Percentiles rank a stretch among this genome's conserved stretches.
phyloP scores from a whole-genome alignment of 1,140 invertebrate genomes.

The Pachyrhynchus sulphureomaculatus region DNA sequence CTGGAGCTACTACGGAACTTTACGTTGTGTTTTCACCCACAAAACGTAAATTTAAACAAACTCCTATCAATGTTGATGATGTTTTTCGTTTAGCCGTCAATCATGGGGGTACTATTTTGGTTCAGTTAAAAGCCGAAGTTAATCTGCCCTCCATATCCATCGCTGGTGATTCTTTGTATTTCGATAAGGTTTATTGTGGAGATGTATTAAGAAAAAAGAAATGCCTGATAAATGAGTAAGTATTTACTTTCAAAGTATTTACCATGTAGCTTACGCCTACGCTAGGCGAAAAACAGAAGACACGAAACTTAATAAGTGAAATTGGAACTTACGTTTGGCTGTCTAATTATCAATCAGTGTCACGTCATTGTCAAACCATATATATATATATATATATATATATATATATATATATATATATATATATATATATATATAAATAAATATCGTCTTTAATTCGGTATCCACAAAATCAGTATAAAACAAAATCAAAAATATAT shows the following conservation, averaged over 20 bases:
- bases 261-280: too few relatives aligned
- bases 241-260: neutral
- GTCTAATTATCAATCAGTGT: too few relatives aligned
- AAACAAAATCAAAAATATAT: too few relatives aligned
- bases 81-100: constrained; percentile 34
- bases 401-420: too few relatives aligned
- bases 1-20: constrained; percentile 40
- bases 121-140: constrained; percentile 24
- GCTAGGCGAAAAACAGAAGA: too few relatives aligned
- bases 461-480: too few relatives aligned
- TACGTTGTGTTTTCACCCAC: constrained; percentile 40
- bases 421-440: too few relatives aligned
- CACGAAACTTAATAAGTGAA: too few relatives aligned
- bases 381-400: too few relatives aligned
- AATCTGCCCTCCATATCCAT: constrained; percentile 8
- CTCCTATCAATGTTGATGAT: constrained; percentile 7
- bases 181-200: constrained; percentile 13
- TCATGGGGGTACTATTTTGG: constrained; percentile 30
- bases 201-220: constrained; percentile 9
- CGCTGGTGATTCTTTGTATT: constrained; percentile 4
- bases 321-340: too few relatives aligned
- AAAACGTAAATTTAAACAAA: neutral
- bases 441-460: too few relatives aligned
- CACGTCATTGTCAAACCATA: too few relatives aligned
- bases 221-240: constrained; percentile 7